These are phyloP conservation scores for Scaptodrosophila latifasciaeformis DNA, from an alignment of 2,888 invertebrate species.

Conservation along the genomic window DNA sequence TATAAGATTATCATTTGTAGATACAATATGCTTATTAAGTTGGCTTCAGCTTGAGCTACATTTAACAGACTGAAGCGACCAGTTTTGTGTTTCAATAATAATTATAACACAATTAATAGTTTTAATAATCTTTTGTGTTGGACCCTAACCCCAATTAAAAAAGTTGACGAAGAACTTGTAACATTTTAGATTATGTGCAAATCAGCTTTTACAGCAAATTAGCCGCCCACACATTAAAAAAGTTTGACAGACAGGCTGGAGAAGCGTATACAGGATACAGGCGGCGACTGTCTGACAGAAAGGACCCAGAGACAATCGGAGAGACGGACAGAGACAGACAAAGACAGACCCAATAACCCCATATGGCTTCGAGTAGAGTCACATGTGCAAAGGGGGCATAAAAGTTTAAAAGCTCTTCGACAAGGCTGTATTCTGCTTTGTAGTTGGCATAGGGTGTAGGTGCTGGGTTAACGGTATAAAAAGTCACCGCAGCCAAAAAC, in stretches of 20 bases:
- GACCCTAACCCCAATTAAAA: constrained; percentile 9
- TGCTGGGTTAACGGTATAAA: constrained; percentile 18
- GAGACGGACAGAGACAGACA: too few relatives aligned
- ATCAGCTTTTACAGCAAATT: constrained; percentile 65
- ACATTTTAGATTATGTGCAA: constrained; percentile 48
- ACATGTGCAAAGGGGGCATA: constrained; percentile 13
- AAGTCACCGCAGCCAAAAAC: constrained; percentile 46
- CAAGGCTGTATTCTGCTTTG: too few relatives aligned
- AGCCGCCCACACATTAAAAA: constrained; percentile 56
- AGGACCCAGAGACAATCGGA: too few relatives aligned
- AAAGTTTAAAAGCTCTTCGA: constrained; percentile 44
- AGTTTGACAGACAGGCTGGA: constrained; percentile 53
- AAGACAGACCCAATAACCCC: too few relatives aligned
- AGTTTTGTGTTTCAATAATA: neutral
- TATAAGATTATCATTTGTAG: too few relatives aligned
- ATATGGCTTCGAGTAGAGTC: neutral
- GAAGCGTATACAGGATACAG: too few relatives aligned
- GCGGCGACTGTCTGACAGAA: too few relatives aligned
- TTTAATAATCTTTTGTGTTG: constrained; percentile 30
- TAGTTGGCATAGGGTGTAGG: constrained; percentile 10
- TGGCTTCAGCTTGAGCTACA: too few relatives aligned
- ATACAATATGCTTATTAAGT: too few relatives aligned
- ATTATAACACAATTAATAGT: constrained; percentile 24
- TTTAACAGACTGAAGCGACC: too few relatives aligned
- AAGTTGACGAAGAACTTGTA: neutral